Evolutionary conservation across 2,797 vertebrate genomes (phyloP), one percentile per base, ranked within the genome.

Genomic region (Nannoperca obscura): DNA sequence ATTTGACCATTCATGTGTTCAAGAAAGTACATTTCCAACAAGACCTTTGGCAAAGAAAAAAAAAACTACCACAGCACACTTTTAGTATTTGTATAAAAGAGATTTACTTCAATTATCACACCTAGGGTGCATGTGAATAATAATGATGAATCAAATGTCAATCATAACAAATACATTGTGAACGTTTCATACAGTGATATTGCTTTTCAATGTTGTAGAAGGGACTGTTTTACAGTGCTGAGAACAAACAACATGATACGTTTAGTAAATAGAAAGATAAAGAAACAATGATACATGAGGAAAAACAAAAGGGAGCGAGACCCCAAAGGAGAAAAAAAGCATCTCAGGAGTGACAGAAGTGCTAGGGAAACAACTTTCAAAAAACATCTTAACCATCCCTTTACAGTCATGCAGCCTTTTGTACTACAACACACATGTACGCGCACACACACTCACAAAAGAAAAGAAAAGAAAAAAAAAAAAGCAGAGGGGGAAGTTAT

Each of bases 71-170:
- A 95, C 92, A 95, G 93, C 94, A 97, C 93, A 96, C 94, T 59
- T 89, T 95, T 95, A 91, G 97, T 99, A 98, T 99, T 98, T 99
- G 97, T 99, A 98, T 98, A 99, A 99, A 99, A 99, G 97, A 99
- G 98, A 99, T 99, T 99, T 99, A 99, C 97, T 99, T 99, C 97
- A 98, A 97, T 99, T 96, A 98, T 98, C 97, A 99, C 97, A 99
- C 97, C 97, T 99, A 98, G 97, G 97, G 97, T 98, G 98, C 97
- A 98, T 98, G 97, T 98, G 97, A 97, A 97, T 97, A 98, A 97
- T 97, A 96, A 97, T 94, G 93, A 95, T 94, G 92, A 95, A 94
- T 94, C 94, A 94, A 94, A 95, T 94, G 93, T 95, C 94, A 95
- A 94, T 95, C 92, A 94, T 94, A 95, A 95, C 93, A 95, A 95